Percentiles rank a stretch among this genome's conserved stretches.
Conservation (phyloP, 1,140 invertebrate genomes). For the Zaprionus africanus region DNA sequence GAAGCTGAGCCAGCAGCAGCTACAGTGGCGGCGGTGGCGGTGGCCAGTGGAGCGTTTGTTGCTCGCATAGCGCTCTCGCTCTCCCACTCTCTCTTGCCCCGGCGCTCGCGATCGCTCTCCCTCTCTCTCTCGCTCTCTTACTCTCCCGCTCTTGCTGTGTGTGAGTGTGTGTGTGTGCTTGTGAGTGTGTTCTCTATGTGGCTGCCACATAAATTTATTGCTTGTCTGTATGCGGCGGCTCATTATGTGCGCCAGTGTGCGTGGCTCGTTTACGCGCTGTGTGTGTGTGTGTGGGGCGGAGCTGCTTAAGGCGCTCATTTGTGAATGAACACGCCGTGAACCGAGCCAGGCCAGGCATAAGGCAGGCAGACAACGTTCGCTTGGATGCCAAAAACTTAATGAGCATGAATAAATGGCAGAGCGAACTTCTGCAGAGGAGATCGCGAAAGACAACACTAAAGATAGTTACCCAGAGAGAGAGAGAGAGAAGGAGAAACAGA, state of each 20-base stretch:
- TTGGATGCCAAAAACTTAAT: slow-evolving; percentile 71
- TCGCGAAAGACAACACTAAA: not conserved
- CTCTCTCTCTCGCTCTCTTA: not conserved
- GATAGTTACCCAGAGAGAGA: not conserved
- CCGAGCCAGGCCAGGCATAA: slow-evolving; percentile 25
- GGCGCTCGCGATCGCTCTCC: not conserved
- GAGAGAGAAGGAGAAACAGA: not conserved
- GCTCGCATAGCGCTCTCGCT: not conserved
- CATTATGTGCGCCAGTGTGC: slow-evolving; percentile 57
- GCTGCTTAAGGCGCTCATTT: slow-evolving; percentile 83
- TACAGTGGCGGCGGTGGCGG: slow-evolving; percentile 8
- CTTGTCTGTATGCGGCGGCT: slow-evolving; percentile 55
- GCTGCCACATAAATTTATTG: slow-evolving; percentile 74
- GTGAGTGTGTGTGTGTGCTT: slow-evolving; percentile 1
- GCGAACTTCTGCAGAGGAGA: slow-evolving; percentile 9
- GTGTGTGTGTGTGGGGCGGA: slow-evolving; percentile 73
- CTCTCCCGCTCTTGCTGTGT: not conserved
- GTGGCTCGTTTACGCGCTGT: slow-evolving; percentile 12
- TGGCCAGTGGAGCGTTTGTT: slow-evolving; percentile 35
- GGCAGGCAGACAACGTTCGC: slow-evolving; percentile 51
- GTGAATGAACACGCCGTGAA: slow-evolving; percentile 81
- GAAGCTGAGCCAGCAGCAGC: slow-evolving; percentile 34
- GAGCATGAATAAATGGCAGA: slow-evolving; percentile 80
- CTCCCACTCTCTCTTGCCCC: not conserved
- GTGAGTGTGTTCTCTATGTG: slow-evolving; percentile 65